phyloP scores from a whole-genome alignment of 2,797 vertebrate genomes.

The Semotilus atromaculatus region DNA sequence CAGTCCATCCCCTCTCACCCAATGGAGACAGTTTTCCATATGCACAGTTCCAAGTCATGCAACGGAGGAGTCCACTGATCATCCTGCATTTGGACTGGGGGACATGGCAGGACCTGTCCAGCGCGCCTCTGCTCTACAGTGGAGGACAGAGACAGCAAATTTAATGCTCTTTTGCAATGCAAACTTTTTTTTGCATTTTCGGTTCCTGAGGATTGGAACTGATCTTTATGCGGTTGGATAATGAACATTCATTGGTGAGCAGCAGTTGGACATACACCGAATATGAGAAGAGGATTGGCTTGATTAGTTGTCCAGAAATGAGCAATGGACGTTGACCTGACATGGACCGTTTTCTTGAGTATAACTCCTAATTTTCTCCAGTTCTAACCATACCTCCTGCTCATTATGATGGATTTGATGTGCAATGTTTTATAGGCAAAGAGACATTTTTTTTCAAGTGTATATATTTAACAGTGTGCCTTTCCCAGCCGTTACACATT shows the following conservation, averaged over 20 bases:
- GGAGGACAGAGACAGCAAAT: constrained; percentile 33
- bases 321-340: constrained; percentile 1
- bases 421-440: constrained; percentile 55
- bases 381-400: constrained; percentile 55
- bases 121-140: constrained; percentile 51
- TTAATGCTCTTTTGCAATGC: not conserved
- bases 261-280: not conserved
- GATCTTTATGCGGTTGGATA: not conserved
- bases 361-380: constrained; percentile 38
- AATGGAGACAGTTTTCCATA: constrained; percentile 86
- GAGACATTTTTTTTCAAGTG: constrained; percentile 51
- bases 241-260: not conserved
- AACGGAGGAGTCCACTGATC: constrained; percentile 91
- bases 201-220: not conserved
- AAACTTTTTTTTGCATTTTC: too few relatives aligned
- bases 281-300: constrained; percentile 28
- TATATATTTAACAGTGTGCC: constrained; percentile 70
- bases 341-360: constrained; percentile 39
- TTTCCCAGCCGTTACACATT: constrained; percentile 62
- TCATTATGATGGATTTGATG: constrained; percentile 45
- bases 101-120: constrained; percentile 79
- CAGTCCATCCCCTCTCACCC: constrained; percentile 88
- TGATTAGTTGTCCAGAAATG: constrained; percentile 5
- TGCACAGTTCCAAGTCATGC: constrained; percentile 85
- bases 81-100: constrained; percentile 47